phyloP scores from a whole-genome alignment of 1,140 invertebrate species.

The Megalonaias nervosa region DNA sequence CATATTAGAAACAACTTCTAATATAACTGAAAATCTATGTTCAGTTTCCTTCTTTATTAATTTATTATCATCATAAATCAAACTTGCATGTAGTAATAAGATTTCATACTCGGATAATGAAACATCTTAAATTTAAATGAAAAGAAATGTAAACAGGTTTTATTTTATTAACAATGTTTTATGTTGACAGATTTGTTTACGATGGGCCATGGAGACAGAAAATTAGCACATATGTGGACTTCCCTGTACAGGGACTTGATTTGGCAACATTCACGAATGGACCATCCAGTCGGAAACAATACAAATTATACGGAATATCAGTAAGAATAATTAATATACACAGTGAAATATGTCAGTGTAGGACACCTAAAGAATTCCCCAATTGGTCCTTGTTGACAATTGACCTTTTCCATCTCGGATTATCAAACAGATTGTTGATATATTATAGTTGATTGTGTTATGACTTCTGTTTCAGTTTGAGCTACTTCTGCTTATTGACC shows the following conservation, averaged over 20 bases:
- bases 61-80: too few species aligned
- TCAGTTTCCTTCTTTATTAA: too few species aligned
- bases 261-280: constrained; percentile 72
- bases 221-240: constrained; percentile 67
- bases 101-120: not conserved
- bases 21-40: too few species aligned
- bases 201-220: constrained; percentile 69
- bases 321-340: constrained; percentile 54
- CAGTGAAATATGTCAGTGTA: not conserved
- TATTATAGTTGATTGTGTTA: too few species aligned
- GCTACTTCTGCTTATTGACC: too few species aligned
- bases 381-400: not conserved
- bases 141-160: not conserved
- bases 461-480: too few species aligned
- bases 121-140: not conserved
- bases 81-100: too few species aligned
- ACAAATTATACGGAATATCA: constrained; percentile 87
- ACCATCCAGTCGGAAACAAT: constrained; percentile 64
- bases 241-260: constrained; percentile 76
- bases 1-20: too few species aligned
- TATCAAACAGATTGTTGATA: too few species aligned
- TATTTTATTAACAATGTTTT: not conserved
- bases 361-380: not conserved
- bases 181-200: constrained; percentile 70
- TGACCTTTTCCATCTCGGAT: not conserved